Conservation (phyloP, 1,140 invertebrate species). For the Odontomachus brunneus region DNA sequence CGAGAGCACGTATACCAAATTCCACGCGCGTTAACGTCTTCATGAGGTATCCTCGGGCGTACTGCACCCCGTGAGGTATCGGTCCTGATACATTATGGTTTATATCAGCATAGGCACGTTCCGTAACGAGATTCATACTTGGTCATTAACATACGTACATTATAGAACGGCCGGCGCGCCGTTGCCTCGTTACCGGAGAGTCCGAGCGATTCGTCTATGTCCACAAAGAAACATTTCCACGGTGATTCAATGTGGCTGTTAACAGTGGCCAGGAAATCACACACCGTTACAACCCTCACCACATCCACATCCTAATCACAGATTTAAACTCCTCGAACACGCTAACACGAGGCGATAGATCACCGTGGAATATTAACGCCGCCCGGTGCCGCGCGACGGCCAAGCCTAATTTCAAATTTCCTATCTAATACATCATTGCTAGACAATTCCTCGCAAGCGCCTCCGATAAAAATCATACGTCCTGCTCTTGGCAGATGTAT, state of each 20-base stretch:
- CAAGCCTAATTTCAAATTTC: slow-evolving; percentile 45
- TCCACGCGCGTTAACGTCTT: slow-evolving; percentile 54
- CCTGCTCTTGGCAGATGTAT: too few relatives aligned
- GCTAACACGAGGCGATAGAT: slow-evolving; percentile 41
- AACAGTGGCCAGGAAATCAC: slow-evolving; percentile 60
- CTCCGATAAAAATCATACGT: not conserved
- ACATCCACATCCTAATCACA: slow-evolving; percentile 55
- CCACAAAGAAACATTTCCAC: slow-evolving; percentile 58
- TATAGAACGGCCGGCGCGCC: slow-evolving; percentile 45
- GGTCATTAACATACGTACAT: slow-evolving; percentile 62
- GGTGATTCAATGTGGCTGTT: slow-evolving; percentile 53
- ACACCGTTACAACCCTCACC: slow-evolving; percentile 58
- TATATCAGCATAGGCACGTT: slow-evolving; percentile 30
- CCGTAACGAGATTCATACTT: slow-evolving; percentile 61
- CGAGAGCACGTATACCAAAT: slow-evolving; percentile 23
- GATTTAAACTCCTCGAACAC: slow-evolving; percentile 54
- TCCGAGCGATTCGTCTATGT: slow-evolving; percentile 54
- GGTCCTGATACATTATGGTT: slow-evolving; percentile 51
- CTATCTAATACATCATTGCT: slow-evolving; percentile 45
- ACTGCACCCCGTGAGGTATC: slow-evolving; percentile 16
- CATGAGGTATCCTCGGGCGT: slow-evolving; percentile 37
- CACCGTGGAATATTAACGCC: slow-evolving; percentile 49
- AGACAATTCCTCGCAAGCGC: slow-evolving; percentile 5
- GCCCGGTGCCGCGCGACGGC: slow-evolving; percentile 20
- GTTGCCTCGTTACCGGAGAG: slow-evolving; percentile 58